phyloP scores from a whole-genome alignment of 2,888 invertebrate genomes.

The Thumatha senex region DNA sequence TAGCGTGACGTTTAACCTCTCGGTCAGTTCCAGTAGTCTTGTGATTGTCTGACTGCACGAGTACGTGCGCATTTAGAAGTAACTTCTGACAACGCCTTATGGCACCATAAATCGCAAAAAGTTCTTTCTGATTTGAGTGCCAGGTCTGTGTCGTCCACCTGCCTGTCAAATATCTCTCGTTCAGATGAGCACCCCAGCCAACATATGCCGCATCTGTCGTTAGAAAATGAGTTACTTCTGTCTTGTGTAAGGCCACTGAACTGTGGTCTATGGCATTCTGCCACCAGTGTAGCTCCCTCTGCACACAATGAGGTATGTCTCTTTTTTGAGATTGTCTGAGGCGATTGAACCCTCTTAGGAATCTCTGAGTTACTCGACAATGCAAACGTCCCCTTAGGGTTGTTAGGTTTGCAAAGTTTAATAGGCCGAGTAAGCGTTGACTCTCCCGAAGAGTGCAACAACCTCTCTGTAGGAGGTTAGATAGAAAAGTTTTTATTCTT shows the following conservation, averaged over 20 bases:
- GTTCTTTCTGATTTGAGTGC: slow-evolving; percentile 13
- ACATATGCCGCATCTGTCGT: slow-evolving; percentile 2
- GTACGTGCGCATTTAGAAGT: too few relatives aligned
- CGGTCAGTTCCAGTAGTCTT: too few relatives aligned
- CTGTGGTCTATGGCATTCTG: slow-evolving; percentile 6
- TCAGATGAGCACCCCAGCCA: slow-evolving; percentile 10
- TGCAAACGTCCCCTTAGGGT: slow-evolving; percentile 5
- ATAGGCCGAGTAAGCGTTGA: slow-evolving; percentile 16
- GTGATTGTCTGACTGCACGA: too few relatives aligned
- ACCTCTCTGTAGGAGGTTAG: too few relatives aligned
- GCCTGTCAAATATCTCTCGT: slow-evolving; percentile 5
- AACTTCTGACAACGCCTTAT: too few relatives aligned
- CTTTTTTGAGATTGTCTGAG: slow-evolving; percentile 3
- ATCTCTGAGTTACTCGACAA: slow-evolving; percentile 20
- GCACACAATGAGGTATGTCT: too few relatives aligned
- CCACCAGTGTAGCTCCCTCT: too few relatives aligned
- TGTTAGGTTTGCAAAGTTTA: slow-evolving; percentile 22
- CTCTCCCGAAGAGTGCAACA: too few relatives aligned
- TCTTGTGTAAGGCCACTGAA: not conserved
- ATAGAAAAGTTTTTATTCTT: not conserved
- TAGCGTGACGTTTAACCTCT: too few relatives aligned
- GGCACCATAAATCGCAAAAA: slow-evolving; percentile 7
- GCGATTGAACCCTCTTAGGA: slow-evolving; percentile 15
- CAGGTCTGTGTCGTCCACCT: slow-evolving; percentile 7
- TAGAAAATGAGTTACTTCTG: slow-evolving; percentile 1